Evolutionary conservation across 1,140 invertebrate species (phyloP), one percentile per base, ranked within the genome.

Genomic region (Drosophila mojavensis): DNA sequence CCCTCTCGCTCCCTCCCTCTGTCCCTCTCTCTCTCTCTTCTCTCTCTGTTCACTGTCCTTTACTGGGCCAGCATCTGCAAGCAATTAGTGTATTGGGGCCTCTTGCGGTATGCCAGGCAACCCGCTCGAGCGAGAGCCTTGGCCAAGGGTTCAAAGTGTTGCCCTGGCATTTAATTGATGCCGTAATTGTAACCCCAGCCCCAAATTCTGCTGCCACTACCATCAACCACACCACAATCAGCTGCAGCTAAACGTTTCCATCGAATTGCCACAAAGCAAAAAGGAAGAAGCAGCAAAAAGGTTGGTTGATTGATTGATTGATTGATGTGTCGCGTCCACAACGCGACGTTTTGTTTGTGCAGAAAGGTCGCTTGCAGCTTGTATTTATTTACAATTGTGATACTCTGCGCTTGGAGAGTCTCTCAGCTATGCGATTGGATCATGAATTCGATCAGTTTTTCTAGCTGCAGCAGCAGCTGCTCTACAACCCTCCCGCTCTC

Each of bases 141-240:
- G 30, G 15, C 41, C 30, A 17, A 24, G 83, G 76, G 69, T 86
- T 83, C 85, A 89, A 88, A 88, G 84, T 88, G 84, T 89, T 88
- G 78, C 69, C 74, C 80, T 84, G 80, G 84, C 84, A 88, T 88
- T 88, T 88, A 88, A 88, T 88, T 88, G 84, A 81, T 81, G 84
- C 84, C 80, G 84, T 85, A 88, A 88, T 89, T 88, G 84, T 43
- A 64, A 47, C n/a, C 59, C 66, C 26, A n/a, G 11, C 7, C 24
- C 5, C 13, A 59, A 28, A 62, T 45, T n/a, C 43, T 59, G 41
- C 62, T 33, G 20, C 36, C 30, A 7, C 33, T 11, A 13, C 41
- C 43, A 4, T 13, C 51, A 17, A 2, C 2, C 28, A 36, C 56
- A 15, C 2, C 28, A 36, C 56, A 15, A 17, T 60, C 20, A 36